Conservation (phyloP, 2,113 vertebrate species). For the crab-eating macaque (Macaca fascicularis) region T2T-MFA8v1.1 NC_088393.1:53354501-53355000, state of each 20-base stretch:
- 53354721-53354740: neutral
- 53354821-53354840: conserved; percentile 61
- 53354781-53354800: neutral
- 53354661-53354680: neutral
- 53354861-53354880: conserved; percentile 89
- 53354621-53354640: neutral
- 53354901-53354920: conserved; percentile 89
- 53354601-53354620: neutral
- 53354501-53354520: rapidly evolving
- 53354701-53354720: neutral
- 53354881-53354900: conserved; percentile 91
- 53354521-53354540: neutral
- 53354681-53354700: neutral
- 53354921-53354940: conserved; percentile 91
- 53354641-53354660: neutral
- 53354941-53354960: conserved; percentile 88
- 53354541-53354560: neutral
- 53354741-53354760: neutral
- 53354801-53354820: neutral
- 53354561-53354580: neutral
- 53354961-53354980: conserved; percentile 87
- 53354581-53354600: rapidly evolving
- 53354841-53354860: conserved; percentile 98
- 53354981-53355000: conserved; percentile 91
- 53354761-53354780: neutral